phyloP scores from a whole-genome alignment of 2,797 vertebrate genomes.

The Gadopsis bispinosus region DNA sequence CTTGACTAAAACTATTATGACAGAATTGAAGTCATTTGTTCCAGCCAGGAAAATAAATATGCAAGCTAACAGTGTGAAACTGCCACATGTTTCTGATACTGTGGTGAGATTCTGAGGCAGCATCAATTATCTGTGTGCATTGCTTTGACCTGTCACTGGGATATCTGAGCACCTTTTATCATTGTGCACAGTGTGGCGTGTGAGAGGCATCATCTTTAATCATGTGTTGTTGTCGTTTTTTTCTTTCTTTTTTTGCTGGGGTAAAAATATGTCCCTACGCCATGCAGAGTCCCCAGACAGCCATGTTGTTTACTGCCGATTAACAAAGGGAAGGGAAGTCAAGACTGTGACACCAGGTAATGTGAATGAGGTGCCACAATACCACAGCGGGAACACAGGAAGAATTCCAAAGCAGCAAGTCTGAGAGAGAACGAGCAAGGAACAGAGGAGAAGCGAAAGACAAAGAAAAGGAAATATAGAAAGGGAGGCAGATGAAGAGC shows the following conservation, averaged over 20 bases:
- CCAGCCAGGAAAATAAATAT: conserved; percentile 68
- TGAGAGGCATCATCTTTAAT: conserved; percentile 86
- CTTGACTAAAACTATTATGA: conserved; percentile 53
- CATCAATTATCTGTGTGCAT: conserved; percentile 84
- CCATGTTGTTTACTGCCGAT: conserved; percentile 88
- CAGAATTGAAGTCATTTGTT: conserved; percentile 52
- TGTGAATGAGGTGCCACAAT: conserved; percentile 79
- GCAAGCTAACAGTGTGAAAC: conserved; percentile 68
- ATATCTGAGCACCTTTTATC: conserved; percentile 85
- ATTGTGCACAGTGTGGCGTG: conserved; percentile 72
- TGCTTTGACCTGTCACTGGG: conserved; percentile 86
- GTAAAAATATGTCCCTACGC: conserved; percentile 83
- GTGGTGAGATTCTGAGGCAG: conserved; percentile 74
- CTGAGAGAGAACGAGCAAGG: conserved; percentile 37
- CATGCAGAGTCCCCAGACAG: conserved; percentile 84
- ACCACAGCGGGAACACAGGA: conserved; percentile 68
- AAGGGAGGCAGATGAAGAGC: conserved; percentile 38
- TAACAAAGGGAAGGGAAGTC: conserved; percentile 87
- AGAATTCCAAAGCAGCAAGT: conserved; percentile 72
- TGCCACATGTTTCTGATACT: conserved; percentile 75
- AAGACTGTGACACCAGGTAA: conserved; percentile 84
- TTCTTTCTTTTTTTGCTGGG: conserved; percentile 46
- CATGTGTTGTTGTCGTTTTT: conserved; percentile 66
- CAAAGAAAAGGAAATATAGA: conserved; percentile 27
- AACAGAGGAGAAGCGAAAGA: conserved; percentile 29